Evolutionary conservation across 1,140 invertebrate species (phyloP), one percentile per base, ranked within the genome.

Genomic region (Acromyrmex charruanus): DNA sequence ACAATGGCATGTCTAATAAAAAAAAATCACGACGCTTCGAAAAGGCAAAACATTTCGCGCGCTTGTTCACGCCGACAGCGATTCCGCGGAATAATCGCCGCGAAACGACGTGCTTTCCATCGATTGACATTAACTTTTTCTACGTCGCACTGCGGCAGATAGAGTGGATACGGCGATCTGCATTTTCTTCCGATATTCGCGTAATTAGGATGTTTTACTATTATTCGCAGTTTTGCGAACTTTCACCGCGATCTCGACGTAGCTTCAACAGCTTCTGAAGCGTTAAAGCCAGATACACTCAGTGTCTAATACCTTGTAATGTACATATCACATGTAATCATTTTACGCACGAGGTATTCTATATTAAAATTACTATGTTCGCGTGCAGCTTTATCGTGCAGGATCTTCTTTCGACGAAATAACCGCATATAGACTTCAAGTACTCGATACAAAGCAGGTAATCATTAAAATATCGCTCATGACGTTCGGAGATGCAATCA

Each of bases 341-440:
- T 81, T 81, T 58, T 59, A 55, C 28, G 49, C 35, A 35, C 21
- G 39, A 65, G 77, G 18, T 39, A 65, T 69, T 53, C 35, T 69
- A 81, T 69, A 81, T 71, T 28, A 81, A 71, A 71, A 81, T 81
- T 81, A 81, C 65, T 39, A 81, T 81, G 35, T 58, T 55, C 31
- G 21, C 53, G 51, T 21, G 49, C 31, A 31, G 16, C 9, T 18
- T 68, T 80, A 80, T 80, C 63, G 28, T 44, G 63, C 77, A 14
- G 9, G 14, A 80, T 80, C 35, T 63, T 14, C 16, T 25, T 14
- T 55, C n/a, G 51, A 18, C 2, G 21, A 39, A 66, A 58, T 69
- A 59, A 58, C 79, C 21, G 65, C 28, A 7, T 39, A 16, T 14
- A 18, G 31, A 44, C 16, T 28, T 31, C 55, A 58, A 39, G 21